Evolutionary conservation across 1,140 invertebrate species (phyloP).

Genomic region (Drosophila paulistorum): DNA sequence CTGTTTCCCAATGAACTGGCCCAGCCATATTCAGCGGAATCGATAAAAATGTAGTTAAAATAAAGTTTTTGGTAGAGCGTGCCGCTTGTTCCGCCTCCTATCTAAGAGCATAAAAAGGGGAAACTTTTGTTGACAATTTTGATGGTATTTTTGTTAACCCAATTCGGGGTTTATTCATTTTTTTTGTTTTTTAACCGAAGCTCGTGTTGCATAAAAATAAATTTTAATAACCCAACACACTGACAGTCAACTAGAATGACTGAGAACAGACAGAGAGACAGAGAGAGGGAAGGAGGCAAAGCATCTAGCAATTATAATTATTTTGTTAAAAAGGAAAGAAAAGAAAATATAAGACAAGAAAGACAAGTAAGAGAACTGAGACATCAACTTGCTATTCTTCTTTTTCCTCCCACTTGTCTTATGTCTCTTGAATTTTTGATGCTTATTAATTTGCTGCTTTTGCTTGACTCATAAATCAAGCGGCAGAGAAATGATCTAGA

Average conservation of each 20-base stretch:
- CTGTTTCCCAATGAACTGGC: constrained; percentile 55
- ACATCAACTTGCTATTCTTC: constrained; percentile 11
- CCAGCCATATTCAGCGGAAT: constrained; percentile 38
- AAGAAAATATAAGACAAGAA: constrained; percentile 3
- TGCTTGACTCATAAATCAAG: constrained; percentile 65
- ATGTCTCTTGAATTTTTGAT: constrained; percentile 57
- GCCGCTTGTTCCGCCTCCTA: constrained; percentile 12
- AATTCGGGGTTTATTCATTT: constrained; percentile 16
- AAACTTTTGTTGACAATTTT: constrained; percentile 45
- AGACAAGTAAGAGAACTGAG: constrained; percentile 8
- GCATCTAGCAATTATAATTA: constrained; percentile 32
- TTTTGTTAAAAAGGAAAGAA: constrained; percentile 15
- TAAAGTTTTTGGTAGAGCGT: constrained; percentile 57
- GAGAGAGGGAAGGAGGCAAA: background rate
- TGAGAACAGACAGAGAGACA: background rate
- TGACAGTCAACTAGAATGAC: constrained; percentile 16
- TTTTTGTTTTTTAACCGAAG: background rate
- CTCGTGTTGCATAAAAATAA: constrained; percentile 58
- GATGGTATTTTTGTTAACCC: constrained; percentile 27
- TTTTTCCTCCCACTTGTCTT: background rate
- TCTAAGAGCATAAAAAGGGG: constrained; percentile 36
- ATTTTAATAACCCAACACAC: constrained; percentile 44
- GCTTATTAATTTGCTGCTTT: constrained; percentile 66
- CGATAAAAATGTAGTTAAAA: constrained; percentile 77
- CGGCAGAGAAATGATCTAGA: constrained; percentile 41